A percentile compares a stretch with the other conserved stretches of the same genome.
Evolutionary conservation across 2,888 invertebrate species (phyloP).

Genomic region (Drosophila flavopinicola): DNA sequence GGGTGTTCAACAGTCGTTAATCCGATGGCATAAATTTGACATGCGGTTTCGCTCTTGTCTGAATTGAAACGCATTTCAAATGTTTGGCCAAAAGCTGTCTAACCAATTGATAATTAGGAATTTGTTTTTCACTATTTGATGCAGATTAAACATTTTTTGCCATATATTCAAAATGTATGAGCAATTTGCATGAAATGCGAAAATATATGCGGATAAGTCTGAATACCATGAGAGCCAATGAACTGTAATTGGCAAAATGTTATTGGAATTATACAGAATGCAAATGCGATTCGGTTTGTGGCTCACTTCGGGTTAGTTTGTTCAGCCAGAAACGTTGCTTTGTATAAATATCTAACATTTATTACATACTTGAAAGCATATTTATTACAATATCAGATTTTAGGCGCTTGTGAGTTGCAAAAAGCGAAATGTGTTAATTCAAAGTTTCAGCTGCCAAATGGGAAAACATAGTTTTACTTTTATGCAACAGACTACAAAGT

Average conservation of each 20-base stretch:
- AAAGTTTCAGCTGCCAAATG: no score
- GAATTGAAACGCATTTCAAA: slow-evolving; percentile 16
- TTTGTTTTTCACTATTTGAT: neutral
- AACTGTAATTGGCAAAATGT: neutral
- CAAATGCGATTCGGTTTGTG: no score
- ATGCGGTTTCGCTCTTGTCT: neutral
- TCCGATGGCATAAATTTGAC: slow-evolving; percentile 9
- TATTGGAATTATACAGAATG: no score
- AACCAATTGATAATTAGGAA: slow-evolving; percentile 54
- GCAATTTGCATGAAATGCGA: slow-evolving; percentile 41
- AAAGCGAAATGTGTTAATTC: no score
- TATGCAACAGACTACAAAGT: no score
- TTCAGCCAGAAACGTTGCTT: no score
- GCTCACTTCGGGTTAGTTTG: no score
- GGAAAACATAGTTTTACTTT: no score
- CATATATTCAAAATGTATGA: slow-evolving; percentile 6
- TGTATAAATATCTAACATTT: no score
- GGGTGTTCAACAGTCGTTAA: neutral
- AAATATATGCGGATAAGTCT: slow-evolving; percentile 2
- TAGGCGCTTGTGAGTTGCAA: no score
- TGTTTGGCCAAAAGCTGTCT: slow-evolving; percentile 14
- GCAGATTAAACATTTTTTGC: slow-evolving; percentile 1
- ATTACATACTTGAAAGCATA: no score
- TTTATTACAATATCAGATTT: no score
- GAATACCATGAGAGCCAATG: neutral